Evolutionary conservation across 2,888 invertebrate genomes (phyloP).

Genomic region (Cataglyphis cursor): DNA sequence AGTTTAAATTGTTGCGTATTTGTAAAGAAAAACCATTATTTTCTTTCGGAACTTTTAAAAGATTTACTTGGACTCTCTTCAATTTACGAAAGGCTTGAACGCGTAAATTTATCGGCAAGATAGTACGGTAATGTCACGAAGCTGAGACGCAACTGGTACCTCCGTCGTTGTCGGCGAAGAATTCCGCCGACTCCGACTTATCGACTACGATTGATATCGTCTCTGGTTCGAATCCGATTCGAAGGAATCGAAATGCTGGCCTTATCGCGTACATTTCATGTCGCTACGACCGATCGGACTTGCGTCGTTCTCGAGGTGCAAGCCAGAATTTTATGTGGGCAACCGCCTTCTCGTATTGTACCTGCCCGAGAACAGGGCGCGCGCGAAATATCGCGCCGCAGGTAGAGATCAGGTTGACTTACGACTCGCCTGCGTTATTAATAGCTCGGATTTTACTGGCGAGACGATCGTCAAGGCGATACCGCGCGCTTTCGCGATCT

Average conservation of each 20-base stretch:
- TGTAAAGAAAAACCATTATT: neutral
- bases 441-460: slow-evolving; percentile 62
- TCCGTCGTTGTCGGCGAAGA: slow-evolving; percentile 56
- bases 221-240: slow-evolving; percentile 80
- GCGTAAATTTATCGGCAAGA: neutral
- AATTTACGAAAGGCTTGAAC: neutral
- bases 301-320: slow-evolving; percentile 71
- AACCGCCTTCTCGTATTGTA: slow-evolving; percentile 77
- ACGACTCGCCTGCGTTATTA: slow-evolving; percentile 72
- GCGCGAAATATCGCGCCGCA: slow-evolving; percentile 76
- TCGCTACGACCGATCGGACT: slow-evolving; percentile 63
- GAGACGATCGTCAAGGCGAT: slow-evolving; percentile 31
- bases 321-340: slow-evolving; percentile 77
- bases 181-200: slow-evolving; percentile 78
- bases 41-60: neutral
- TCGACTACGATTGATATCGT: slow-evolving; percentile 71
- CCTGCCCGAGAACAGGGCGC: slow-evolving; percentile 75
- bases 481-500: slow-evolving; percentile 21
- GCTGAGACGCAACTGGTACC: slow-evolving; percentile 57
- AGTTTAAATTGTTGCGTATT: neutral
- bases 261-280: slow-evolving; percentile 70
- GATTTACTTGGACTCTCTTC: neutral
- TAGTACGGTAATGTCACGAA: slow-evolving; percentile 5
- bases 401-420: slow-evolving; percentile 74
- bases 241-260: slow-evolving; percentile 79